Percentiles rank a stretch among this genome's conserved stretches.
These are phyloP conservation scores for Intellagama lesueurii DNA, from an alignment of 2,797 vertebrate species.

Conservation along the genomic window DNA sequence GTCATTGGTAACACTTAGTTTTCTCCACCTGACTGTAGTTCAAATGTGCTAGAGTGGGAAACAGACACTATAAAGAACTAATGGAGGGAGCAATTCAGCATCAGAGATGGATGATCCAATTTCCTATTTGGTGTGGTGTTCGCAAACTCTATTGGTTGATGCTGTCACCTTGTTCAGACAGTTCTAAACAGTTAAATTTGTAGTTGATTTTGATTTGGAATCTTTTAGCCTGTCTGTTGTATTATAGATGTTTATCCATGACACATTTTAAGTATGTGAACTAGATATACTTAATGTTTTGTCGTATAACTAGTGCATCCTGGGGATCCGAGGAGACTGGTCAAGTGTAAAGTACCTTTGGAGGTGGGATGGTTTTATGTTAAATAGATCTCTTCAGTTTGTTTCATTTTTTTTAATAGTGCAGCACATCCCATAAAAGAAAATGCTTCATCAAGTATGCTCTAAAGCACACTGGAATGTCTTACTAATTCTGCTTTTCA, in stretches of 20 bases:
- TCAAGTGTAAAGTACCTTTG: background rate
- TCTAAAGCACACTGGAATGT: constrained; percentile 57
- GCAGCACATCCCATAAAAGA: background rate
- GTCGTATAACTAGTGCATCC: background rate
- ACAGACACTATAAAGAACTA: background rate
- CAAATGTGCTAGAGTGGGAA: too few species aligned
- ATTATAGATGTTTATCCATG: background rate
- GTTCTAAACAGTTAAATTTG: background rate
- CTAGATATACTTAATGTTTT: background rate
- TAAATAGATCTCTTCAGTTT: background rate
- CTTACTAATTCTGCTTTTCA: constrained; percentile 49
- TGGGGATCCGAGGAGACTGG: background rate
- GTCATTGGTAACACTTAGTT: background rate
- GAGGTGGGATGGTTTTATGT: background rate
- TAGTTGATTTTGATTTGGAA: background rate
- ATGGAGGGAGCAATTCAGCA: constrained; percentile 12
- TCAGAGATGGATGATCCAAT: constrained; percentile 50
- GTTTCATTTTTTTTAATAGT: constrained; percentile 7
- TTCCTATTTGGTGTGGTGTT: constrained; percentile 44
- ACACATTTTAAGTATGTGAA: background rate
- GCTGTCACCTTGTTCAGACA: background rate
- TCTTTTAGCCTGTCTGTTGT: background rate
- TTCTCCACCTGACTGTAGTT: background rate
- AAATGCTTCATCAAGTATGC: constrained; percentile 1
- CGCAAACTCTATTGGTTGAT: constrained; percentile 17